Conservation (phyloP, 1,140 invertebrate species). For the Trichoplusia ni region DNA sequence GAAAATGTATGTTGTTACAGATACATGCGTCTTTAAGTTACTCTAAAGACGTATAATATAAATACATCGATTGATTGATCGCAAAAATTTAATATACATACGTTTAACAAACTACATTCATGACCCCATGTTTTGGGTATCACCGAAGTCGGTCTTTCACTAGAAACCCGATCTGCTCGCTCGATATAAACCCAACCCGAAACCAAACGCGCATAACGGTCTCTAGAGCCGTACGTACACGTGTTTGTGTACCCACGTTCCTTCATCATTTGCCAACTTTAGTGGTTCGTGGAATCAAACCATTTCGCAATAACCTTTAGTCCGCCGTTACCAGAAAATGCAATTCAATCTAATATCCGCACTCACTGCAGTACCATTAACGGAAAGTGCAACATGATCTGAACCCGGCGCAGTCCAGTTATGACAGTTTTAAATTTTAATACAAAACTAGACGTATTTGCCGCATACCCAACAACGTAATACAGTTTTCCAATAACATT, state of each 20-base stretch:
- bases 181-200: constrained; percentile 49
- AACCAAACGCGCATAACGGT: constrained; percentile 41
- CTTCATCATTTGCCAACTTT: neutral
- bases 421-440: constrained; percentile 22
- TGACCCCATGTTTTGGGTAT: too few relatives aligned
- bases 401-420: neutral
- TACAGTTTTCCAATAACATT: constrained; percentile 46
- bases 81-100: too few relatives aligned
- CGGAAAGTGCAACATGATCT: neutral
- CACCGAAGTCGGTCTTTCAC: constrained; percentile 31
- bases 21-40: too few relatives aligned
- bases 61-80: too few relatives aligned
- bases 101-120: too few relatives aligned
- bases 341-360: too few relatives aligned
- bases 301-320: too few relatives aligned
- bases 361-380: too few relatives aligned
- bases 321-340: too few relatives aligned
- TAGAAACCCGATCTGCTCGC: constrained; percentile 46
- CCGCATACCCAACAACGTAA: constrained; percentile 22
- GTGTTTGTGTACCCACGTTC: neutral
- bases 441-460: constrained; percentile 17
- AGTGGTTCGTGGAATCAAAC: neutral
- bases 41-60: too few relatives aligned
- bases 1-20: too few relatives aligned
- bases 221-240: constrained; percentile 11